phyloP scores from a whole-genome alignment of 2,888 invertebrate species.

The Calameuta pallipes region DNA sequence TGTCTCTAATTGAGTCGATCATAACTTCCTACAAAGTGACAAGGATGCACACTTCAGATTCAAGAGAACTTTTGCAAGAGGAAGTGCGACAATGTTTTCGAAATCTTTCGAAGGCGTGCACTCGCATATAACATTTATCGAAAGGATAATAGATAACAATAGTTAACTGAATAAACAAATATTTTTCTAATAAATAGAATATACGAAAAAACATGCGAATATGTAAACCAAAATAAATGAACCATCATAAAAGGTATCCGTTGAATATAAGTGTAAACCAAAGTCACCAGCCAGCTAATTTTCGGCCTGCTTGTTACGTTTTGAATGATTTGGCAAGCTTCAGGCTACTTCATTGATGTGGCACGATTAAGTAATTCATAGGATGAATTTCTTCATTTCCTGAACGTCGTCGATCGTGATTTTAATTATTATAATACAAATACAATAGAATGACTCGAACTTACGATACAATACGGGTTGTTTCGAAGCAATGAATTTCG shows the following conservation, averaged over 20 bases:
- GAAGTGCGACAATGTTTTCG: not conserved
- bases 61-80: not conserved
- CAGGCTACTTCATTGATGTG: too few species aligned
- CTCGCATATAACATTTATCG: not conserved
- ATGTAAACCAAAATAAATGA: not conserved
- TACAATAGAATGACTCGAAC: too few species aligned
- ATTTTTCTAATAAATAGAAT: not conserved
- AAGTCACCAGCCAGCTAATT: too few species aligned
- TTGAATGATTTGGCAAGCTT: too few species aligned
- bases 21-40: not conserved
- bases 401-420: too few species aligned
- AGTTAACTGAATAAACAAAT: not conserved
- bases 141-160: not conserved
- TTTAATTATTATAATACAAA: too few species aligned
- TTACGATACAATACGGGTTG: too few species aligned
- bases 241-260: not conserved
- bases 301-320: too few species aligned
- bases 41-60: not conserved
- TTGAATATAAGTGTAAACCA: not conserved
- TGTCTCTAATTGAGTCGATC: not conserved
- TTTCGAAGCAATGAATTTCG: too few species aligned
- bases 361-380: too few species aligned
- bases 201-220: not conserved
- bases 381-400: too few species aligned
- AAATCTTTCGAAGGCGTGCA: not conserved